A percentile compares a stretch with the other conserved stretches of the same genome.
Conservation (phyloP, 2,113 vertebrate species). For the Meriones unguiculatus region DNA sequence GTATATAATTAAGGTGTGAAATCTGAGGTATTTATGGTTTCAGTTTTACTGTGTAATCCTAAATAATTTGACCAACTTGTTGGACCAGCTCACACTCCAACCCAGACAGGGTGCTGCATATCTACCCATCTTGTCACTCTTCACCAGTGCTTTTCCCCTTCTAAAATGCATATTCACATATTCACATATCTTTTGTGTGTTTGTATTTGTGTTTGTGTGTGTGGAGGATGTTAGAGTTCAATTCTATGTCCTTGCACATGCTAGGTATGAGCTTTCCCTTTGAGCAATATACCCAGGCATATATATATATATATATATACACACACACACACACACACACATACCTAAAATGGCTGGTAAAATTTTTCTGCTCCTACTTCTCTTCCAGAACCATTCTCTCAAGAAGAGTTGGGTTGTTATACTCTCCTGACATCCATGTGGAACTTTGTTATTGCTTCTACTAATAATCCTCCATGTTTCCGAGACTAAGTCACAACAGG, state of each 20-base stretch:
- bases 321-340: too few relatives aligned
- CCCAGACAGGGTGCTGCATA: too few relatives aligned
- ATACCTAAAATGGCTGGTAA: not conserved
- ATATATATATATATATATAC: too few relatives aligned
- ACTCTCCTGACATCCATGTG: not conserved
- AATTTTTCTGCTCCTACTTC: not conserved
- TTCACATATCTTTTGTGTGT: not conserved
- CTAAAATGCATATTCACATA: too few relatives aligned
- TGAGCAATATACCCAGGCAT: too few relatives aligned
- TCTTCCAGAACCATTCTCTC: not conserved
- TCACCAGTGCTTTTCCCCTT: not conserved
- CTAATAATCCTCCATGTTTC: not conserved
- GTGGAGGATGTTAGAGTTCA: not conserved
- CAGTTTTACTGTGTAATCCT: not conserved
- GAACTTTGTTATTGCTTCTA: not conserved
- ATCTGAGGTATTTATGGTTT: not conserved
- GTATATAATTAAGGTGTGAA: not conserved
- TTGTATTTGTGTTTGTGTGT: too few relatives aligned
- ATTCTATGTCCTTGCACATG: not conserved
- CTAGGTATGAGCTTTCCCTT: not conserved
- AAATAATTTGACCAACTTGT: not conserved
- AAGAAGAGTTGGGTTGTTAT: not conserved
- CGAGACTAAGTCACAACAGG: not conserved
- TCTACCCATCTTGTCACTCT: not conserved
- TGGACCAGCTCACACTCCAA: not conserved